Conservation (phyloP, 2,113 vertebrate genomes). For the Pseudopodoces humilis region DNA sequence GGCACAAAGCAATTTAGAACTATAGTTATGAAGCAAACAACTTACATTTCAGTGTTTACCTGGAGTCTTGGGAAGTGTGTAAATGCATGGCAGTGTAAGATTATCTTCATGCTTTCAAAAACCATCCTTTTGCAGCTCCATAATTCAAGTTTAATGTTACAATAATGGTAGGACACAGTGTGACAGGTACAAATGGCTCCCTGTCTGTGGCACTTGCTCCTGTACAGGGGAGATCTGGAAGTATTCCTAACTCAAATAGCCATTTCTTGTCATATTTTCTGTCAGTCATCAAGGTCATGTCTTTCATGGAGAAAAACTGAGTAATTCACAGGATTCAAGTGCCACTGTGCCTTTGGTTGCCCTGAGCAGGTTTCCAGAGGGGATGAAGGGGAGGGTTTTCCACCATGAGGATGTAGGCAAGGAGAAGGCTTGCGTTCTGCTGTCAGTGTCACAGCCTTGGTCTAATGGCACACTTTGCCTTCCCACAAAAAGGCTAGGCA, state of each 20-base stretch:
- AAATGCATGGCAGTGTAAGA: neutral
- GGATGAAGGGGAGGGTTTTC: neutral
- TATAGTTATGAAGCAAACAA: neutral
- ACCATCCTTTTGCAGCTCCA: neutral
- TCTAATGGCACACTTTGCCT: neutral
- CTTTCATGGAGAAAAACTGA: neutral
- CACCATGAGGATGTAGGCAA: neutral
- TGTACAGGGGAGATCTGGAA: accelerated
- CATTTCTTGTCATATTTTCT: neutral
- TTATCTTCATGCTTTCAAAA: neutral
- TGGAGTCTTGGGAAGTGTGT: neutral
- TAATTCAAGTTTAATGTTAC: neutral
- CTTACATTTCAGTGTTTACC: neutral
- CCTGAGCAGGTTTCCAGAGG: accelerated
- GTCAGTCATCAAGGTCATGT: neutral
- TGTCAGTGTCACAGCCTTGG: accelerated
- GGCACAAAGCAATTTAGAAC: neutral
- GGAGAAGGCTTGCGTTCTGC: neutral
- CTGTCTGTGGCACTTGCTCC: neutral
- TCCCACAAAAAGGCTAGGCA: neutral
- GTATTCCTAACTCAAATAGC: neutral
- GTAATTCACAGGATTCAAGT: neutral
- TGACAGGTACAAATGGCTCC: neutral
- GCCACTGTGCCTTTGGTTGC: neutral
- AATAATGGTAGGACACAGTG: neutral